A percentile compares a stretch with the other conserved stretches of the same genome.
Conservation (phyloP, 2,113 vertebrate species). For the Lota lota region DNA sequence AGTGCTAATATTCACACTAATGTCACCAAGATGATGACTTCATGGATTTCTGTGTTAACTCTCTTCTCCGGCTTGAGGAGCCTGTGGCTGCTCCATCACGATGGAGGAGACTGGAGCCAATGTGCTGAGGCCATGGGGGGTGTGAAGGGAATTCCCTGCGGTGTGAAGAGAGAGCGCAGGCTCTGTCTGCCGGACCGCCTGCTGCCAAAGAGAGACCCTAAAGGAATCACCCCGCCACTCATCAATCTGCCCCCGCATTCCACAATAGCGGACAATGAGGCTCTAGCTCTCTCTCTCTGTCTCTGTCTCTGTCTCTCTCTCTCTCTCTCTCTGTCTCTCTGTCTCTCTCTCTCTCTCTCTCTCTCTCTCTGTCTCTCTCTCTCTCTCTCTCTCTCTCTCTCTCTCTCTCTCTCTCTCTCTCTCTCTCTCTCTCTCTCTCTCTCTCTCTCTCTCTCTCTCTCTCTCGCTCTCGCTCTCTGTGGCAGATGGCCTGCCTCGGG, state of each 20-base stretch:
- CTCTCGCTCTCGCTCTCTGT: slow-evolving; percentile 51
- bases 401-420: slow-evolving; percentile 53
- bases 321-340: slow-evolving; percentile 53
- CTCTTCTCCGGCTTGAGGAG: neutral
- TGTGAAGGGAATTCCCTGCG: slow-evolving; percentile 42
- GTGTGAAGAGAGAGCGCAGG: slow-evolving; percentile 22
- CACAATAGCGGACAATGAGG: slow-evolving; percentile 72
- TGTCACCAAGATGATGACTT: neutral
- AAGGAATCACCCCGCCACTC: slow-evolving; percentile 68
- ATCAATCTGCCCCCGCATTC: slow-evolving; percentile 74
- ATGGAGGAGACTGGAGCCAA: neutral
- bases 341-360: slow-evolving; percentile 57
- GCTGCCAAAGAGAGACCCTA: slow-evolving; percentile 45
- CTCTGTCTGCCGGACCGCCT: slow-evolving; percentile 24
- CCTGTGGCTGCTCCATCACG: neutral
- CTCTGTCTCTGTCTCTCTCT: slow-evolving; percentile 47
- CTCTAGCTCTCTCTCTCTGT: slow-evolving; percentile 49
- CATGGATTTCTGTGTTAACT: neutral
- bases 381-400: slow-evolving; percentile 42
- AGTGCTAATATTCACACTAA: slow-evolving; percentile 5
- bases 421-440: slow-evolving; percentile 58
- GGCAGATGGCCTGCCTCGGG: slow-evolving; percentile 75
- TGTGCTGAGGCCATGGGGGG: slow-evolving; percentile 9
- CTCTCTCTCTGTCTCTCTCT: slow-evolving; percentile 51
- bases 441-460: slow-evolving; percentile 51